Base-by-base conservation (phyloP, 2,113 vertebrate species). In the Archocentrus centrarchus region DNA sequence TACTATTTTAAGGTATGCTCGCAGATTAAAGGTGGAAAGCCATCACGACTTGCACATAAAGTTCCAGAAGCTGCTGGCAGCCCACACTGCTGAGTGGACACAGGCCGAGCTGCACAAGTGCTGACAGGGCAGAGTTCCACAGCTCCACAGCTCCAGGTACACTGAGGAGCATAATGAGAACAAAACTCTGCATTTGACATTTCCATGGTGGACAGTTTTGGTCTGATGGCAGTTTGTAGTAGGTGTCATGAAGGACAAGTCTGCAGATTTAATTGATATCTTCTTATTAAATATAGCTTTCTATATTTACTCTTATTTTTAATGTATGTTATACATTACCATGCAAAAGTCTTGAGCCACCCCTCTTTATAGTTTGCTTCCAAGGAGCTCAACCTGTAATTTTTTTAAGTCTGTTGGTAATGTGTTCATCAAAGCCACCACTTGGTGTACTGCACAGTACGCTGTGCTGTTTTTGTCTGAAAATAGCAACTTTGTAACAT, bases 51-150 rank as follows among this genome's bases (percentile, higher is more conserved):
- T 11, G 22, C 41, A 50, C 55, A 70, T 77, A 24, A 86, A 83
- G 81, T 18, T 61, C 11, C 44, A 81, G 58, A 62, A 59, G 30
- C 63, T 61, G 73, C 84, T 76, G 57, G 79, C 62, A 27, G 57
- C 62, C 77, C 53, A 70, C 57, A 61, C 41, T 83, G 85, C 79
- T 77, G 81, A 79, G 32, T 80, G 44, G 75, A 62, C 47, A 63
- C 75, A 86, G 82, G 61, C 53, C 73, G 14, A 79, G 80, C 22
- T 0, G n/a, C 81, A 82, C 24, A 13, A 81, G 20, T 83, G 92
- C 92, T 93, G 92, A 94, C 68, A 11, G 57, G 76, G 86, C 89
- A 90, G 75, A 82, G 60, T n/a, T 75, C 57, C 41, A 20, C 59
- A 86, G 63, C 77, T 75, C 57, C 41, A 20, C 59, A 86, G 63